Evolutionary conservation across 2,797 vertebrate species (phyloP).

Genomic region (Spatula versicolor): DNA sequence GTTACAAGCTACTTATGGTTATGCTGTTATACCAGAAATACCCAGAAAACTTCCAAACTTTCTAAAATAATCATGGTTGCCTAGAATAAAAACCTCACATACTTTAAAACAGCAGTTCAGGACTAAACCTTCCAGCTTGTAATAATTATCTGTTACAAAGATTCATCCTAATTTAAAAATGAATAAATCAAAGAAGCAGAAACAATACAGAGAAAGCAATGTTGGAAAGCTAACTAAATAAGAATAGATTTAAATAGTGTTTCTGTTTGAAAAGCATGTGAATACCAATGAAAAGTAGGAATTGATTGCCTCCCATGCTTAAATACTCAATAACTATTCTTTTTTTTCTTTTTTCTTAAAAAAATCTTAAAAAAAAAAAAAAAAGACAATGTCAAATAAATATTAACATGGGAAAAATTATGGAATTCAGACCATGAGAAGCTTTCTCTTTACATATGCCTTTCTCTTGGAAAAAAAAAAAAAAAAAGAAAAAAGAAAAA

Average conservation of each 20-base stretch:
- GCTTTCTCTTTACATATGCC: not conserved
- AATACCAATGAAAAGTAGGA: not conserved
- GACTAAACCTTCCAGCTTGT: not conserved
- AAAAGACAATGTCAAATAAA: not conserved
- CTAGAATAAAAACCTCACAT: not conserved
- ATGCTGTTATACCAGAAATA: not conserved
- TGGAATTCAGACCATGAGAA: not conserved
- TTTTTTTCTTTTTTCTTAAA: not conserved
- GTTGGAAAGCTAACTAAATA: not conserved
- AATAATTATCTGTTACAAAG: not conserved
- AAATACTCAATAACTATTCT: not conserved
- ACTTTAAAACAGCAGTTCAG: not conserved
- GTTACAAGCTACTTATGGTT: not conserved
- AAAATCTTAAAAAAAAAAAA: not conserved
- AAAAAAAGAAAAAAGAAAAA: not conserved
- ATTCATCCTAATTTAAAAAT: not conserved
- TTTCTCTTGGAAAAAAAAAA: not conserved
- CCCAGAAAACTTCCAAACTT: not conserved
- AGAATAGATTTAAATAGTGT: not conserved
- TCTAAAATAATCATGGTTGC: not conserved
- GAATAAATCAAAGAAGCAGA: accelerated
- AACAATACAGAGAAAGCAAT: not conserved
- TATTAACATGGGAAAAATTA: not conserved
- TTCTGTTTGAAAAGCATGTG: not conserved
- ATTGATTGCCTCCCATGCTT: accelerated